These are phyloP conservation scores for Helleia helle DNA, from an alignment of 2,888 invertebrate species.

Conservation along the genomic window DNA sequence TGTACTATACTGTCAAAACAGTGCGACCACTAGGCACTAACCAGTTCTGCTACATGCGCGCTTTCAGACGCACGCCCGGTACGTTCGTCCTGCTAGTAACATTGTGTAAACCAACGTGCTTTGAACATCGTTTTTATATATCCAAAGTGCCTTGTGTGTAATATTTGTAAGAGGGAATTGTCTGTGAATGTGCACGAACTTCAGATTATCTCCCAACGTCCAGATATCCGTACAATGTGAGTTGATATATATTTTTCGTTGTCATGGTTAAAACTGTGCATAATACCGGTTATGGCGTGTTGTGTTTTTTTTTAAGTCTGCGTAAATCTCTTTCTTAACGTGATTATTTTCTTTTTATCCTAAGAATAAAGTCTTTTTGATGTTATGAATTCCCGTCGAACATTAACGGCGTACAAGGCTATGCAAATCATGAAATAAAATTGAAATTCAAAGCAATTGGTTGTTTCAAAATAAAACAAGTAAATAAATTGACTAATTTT, in stretches of 20 bases:
- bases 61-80: slow-evolving; percentile 38
- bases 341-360: too few species aligned
- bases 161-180: background rate
- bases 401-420: too few species aligned
- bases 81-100: slow-evolving; percentile 23
- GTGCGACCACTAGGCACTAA: slow-evolving; percentile 38
- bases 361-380: too few species aligned
- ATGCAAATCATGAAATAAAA: too few species aligned
- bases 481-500: too few species aligned
- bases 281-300: slow-evolving; percentile 1
- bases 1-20: slow-evolving; percentile 68
- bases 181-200: background rate
- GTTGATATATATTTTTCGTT: slow-evolving; percentile 5
- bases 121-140: background rate
- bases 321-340: too few species aligned
- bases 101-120: background rate
- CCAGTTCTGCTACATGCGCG: slow-evolving; percentile 51
- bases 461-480: too few species aligned
- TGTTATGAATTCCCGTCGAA: too few species aligned
- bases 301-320: too few species aligned
- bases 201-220: too few species aligned
- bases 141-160: background rate
- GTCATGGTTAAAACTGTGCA: slow-evolving; percentile 8
- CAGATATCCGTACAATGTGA: background rate
- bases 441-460: too few species aligned